Evolutionary conservation across 2,113 vertebrate genomes (phyloP).

Genomic region (Gymnocephalus cernua): DNA sequence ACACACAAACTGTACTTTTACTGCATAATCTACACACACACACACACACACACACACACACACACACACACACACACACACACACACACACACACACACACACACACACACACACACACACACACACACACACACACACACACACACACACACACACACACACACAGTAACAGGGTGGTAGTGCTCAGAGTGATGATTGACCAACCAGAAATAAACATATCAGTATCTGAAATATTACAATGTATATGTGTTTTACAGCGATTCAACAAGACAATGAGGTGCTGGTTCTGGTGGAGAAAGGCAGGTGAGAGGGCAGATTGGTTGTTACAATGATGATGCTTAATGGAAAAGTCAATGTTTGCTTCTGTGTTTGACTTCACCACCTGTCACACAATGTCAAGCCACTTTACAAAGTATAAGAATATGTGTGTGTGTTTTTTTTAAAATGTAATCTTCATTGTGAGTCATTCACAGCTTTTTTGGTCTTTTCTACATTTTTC

Average conservation of each 20-base stretch:
- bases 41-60: no score
- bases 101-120: no score
- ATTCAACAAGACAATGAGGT: slow-evolving; percentile 91
- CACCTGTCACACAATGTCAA: neutral
- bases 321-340: neutral
- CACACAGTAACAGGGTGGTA: no score
- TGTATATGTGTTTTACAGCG: slow-evolving; percentile 79
- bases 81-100: neutral
- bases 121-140: no score
- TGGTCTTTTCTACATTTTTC: neutral
- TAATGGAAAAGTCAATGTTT: neutral
- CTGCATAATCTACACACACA: neutral
- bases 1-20: neutral
- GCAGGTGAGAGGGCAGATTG: slow-evolving; percentile 81
- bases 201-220: neutral
- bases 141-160: neutral
- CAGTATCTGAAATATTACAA: neutral
- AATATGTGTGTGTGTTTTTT: neutral
- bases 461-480: neutral
- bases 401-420: neutral
- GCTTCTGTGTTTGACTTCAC: neutral
- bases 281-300: slow-evolving; percentile 93
- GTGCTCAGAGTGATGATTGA: neutral
- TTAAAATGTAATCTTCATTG: neutral
- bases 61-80: no score